A percentile compares a stretch with the other conserved stretches of the same genome.
Evolutionary conservation across 2,888 invertebrate species (phyloP).

Genomic region (Pyrrhosoma nymphula): DNA sequence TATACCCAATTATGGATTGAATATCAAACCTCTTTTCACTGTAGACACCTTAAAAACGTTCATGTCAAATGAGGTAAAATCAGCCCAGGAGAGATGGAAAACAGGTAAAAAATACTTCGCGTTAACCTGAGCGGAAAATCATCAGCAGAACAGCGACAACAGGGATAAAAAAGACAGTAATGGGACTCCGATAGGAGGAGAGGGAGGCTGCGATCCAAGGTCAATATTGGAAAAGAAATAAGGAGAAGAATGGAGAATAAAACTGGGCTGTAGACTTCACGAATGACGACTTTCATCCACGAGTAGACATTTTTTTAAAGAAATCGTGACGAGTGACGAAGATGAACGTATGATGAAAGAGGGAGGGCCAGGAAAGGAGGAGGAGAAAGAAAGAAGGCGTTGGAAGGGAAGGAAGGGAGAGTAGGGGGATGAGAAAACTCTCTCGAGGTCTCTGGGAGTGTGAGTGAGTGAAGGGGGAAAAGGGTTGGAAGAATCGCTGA

Average conservation of each 20-base stretch:
- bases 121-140: background rate
- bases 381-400: background rate
- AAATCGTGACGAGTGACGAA: conserved; percentile 18
- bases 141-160: background rate
- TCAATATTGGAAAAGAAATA: background rate
- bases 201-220: background rate
- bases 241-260: background rate
- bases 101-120: background rate
- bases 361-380: background rate
- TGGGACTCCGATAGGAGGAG: background rate
- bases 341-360: background rate
- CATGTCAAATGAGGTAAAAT: no score
- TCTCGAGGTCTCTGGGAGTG: no score
- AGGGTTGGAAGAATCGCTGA: background rate
- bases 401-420: background rate
- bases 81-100: no score
- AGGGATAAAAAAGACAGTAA: background rate
- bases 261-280: conserved; percentile 11
- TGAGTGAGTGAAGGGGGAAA: no score
- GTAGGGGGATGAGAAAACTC: background rate
- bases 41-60: no score
- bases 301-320: background rate
- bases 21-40: no score
- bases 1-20: no score
- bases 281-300: conserved; percentile 11